These are phyloP conservation scores for Cydia fagiglandana DNA, from an alignment of 1,140 invertebrate genomes.

Conservation along the genomic window DNA sequence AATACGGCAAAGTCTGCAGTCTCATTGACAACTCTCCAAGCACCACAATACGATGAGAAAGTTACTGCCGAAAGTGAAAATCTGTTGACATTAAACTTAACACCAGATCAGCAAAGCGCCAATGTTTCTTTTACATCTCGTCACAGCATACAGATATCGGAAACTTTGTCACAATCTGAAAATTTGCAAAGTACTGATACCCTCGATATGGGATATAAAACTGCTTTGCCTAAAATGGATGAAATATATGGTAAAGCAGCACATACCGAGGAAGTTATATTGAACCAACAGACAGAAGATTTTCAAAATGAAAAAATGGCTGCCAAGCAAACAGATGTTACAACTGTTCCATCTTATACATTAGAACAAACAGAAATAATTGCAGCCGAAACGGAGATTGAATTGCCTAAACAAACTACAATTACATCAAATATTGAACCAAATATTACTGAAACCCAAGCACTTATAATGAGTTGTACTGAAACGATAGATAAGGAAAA, in stretches of 20 bases:
- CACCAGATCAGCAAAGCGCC: constrained; percentile 57
- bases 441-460: constrained; percentile 53
- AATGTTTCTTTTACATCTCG: constrained; percentile 47
- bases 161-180: constrained; percentile 59
- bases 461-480: constrained; percentile 54
- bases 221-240: constrained; percentile 56
- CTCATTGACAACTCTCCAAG: constrained; percentile 49
- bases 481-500: constrained; percentile 61
- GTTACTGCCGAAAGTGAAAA: constrained; percentile 57
- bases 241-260: constrained; percentile 65
- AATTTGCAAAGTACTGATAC: constrained; percentile 47
- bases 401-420: constrained; percentile 40
- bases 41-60: constrained; percentile 57
- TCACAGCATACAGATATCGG: constrained; percentile 57
- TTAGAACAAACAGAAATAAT: constrained; percentile 62
- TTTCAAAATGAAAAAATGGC: constrained; percentile 41
- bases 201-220: constrained; percentile 47
- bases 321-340: constrained; percentile 46
- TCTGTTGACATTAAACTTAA: constrained; percentile 36
- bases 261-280: constrained; percentile 56
- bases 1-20: constrained; percentile 43
- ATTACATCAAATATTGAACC: constrained; percentile 39
- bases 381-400: constrained; percentile 57
- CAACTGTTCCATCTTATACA: constrained; percentile 44
- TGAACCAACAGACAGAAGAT: constrained; percentile 48